These are phyloP conservation scores for Columba janthina DNA, from an alignment of 2,113 vertebrate genomes.

Conservation along the genomic window DNA sequence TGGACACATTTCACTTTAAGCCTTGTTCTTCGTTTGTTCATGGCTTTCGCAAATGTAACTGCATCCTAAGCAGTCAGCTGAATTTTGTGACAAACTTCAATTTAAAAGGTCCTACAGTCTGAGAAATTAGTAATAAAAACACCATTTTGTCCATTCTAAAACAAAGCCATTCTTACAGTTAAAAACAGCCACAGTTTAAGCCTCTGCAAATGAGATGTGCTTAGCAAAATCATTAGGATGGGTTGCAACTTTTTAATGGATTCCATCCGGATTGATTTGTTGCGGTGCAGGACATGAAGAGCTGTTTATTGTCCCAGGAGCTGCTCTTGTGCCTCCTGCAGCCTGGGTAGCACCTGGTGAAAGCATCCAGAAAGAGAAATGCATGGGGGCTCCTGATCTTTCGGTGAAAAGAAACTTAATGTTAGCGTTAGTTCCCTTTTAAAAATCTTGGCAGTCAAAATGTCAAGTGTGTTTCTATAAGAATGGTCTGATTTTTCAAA, in stretches of 20 bases:
- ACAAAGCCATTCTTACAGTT: background rate
- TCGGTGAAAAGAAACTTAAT: background rate
- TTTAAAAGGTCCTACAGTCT: background rate
- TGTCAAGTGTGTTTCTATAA: background rate
- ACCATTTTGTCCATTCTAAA: background rate
- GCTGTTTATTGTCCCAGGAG: background rate
- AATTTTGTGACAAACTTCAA: background rate
- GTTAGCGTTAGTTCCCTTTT: background rate
- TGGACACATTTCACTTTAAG: background rate
- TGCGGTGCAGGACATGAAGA: background rate
- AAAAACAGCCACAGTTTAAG: background rate
- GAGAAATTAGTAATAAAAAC: background rate
- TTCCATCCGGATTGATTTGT: background rate
- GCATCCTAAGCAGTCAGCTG: background rate
- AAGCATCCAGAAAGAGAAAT: background rate
- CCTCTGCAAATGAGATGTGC: background rate
- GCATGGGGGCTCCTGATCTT: background rate
- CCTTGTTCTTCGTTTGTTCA: background rate
- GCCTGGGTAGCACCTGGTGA: background rate
- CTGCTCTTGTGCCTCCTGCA: background rate
- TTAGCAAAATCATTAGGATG: background rate
- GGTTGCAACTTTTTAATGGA: background rate
- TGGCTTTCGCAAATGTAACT: background rate
- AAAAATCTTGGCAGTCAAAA: background rate
- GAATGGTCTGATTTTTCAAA: background rate